Evolutionary conservation across 2,797 vertebrate genomes (phyloP).

Genomic region (Pristis pectinata): DNA sequence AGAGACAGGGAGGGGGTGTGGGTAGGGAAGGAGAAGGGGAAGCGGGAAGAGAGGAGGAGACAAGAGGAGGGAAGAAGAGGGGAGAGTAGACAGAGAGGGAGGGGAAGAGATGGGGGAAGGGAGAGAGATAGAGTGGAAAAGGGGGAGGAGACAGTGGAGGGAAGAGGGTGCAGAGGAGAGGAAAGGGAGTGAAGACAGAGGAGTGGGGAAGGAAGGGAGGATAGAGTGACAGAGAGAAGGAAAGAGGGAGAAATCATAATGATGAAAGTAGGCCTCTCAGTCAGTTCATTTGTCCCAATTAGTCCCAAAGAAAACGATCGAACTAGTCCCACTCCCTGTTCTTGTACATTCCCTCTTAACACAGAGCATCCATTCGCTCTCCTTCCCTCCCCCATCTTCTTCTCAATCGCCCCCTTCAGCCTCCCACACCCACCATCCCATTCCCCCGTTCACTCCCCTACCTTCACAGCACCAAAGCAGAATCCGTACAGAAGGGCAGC

Average conservation of each 20-base stretch:
- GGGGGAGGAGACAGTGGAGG: neutral
- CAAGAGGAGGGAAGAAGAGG: neutral
- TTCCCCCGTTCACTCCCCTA: conserved; percentile 42
- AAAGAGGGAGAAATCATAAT: neutral
- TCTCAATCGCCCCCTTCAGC: neutral
- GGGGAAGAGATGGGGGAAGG: conserved; percentile 35
- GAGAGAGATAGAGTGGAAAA: no score
- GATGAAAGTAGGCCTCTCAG: neutral
- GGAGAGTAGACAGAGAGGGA: neutral
- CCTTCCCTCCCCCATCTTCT: no score
- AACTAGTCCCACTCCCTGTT: neutral
- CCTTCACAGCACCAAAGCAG: conserved; percentile 79
- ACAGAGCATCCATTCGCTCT: neutral
- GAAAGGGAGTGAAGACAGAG: neutral
- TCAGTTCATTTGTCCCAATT: neutral
- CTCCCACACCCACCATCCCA: neutral
- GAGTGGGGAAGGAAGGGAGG: neutral
- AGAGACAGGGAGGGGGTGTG: no score
- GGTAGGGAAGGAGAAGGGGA: no score
- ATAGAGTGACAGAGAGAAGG: neutral
- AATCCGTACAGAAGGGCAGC: conserved; percentile 79
- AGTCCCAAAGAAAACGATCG: neutral
- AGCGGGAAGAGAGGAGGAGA: neutral
- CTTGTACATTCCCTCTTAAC: neutral
- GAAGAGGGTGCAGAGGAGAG: no score